phyloP scores from a whole-genome alignment of 1,140 invertebrate species.

The Leptinotarsa lineolata region DNA sequence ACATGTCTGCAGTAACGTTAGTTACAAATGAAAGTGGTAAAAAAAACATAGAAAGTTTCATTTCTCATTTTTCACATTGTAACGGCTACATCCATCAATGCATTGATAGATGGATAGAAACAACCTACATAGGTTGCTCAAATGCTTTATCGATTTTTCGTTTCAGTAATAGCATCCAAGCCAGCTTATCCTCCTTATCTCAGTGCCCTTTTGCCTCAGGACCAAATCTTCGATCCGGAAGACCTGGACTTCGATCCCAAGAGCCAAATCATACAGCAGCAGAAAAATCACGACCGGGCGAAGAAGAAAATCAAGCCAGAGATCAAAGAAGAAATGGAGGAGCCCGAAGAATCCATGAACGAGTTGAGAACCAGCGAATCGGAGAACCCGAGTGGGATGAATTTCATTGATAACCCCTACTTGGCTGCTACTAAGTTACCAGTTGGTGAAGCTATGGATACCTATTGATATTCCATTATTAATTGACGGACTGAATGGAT shows the following conservation, averaged over 20 bases:
- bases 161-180: slow-evolving; percentile 87
- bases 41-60: too few relatives aligned
- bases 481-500: too few relatives aligned
- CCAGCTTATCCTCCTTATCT: slow-evolving; percentile 82
- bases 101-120: too few relatives aligned
- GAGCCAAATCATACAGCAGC: slow-evolving; percentile 59
- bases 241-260: slow-evolving; percentile 83
- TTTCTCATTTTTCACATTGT: too few relatives aligned
- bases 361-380: slow-evolving; percentile 48
- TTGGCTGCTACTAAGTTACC: slow-evolving; percentile 80
- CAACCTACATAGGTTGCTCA: too few relatives aligned
- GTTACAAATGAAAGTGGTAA: too few relatives aligned
- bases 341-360: slow-evolving; percentile 52
- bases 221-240: slow-evolving; percentile 94
- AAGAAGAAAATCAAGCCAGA: slow-evolving; percentile 50
- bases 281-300: slow-evolving; percentile 55
- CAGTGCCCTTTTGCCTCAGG: slow-evolving; percentile 84
- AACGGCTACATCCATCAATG: too few relatives aligned
- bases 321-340: slow-evolving; percentile 52
- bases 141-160: too few relatives aligned
- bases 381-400: slow-evolving; percentile 60
- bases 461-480: background rate
- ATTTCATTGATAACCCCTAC: slow-evolving; percentile 85
- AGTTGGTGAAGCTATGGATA: slow-evolving; percentile 50
- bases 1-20: too few relatives aligned